Evolutionary conservation across 2,797 vertebrate species (phyloP).

Genomic region (Lepus townsendii): DNA sequence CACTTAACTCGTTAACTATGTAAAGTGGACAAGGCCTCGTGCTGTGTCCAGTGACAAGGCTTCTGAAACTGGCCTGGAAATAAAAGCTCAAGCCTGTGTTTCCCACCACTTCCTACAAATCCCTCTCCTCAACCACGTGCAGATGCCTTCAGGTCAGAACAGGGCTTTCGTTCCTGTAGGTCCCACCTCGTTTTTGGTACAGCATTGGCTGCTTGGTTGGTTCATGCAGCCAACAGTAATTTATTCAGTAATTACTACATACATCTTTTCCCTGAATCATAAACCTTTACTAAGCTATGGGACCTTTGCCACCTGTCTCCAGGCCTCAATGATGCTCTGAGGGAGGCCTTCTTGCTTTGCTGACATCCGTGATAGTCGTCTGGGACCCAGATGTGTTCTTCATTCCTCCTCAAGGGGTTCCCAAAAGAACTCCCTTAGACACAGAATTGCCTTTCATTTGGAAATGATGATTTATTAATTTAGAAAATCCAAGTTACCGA

Average conservation of each 20-base stretch:
- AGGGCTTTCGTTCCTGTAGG: neutral
- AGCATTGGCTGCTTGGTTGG: neutral
- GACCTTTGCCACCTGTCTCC: neutral
- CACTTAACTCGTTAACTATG: neutral
- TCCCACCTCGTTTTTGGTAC: neutral
- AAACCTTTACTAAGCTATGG: neutral
- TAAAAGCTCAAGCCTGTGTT: neutral
- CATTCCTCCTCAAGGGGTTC: neutral
- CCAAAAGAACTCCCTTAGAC: neutral
- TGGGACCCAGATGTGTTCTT: neutral
- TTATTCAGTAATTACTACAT: neutral
- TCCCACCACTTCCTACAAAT: neutral
- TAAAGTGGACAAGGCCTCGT: neutral
- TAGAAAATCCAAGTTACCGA: neutral
- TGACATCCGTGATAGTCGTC: neutral
- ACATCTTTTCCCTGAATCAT: neutral
- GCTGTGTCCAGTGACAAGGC: neutral
- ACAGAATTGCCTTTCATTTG: neutral
- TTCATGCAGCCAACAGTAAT: neutral
- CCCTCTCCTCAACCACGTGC: too few species aligned
- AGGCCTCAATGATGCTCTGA: rapidly evolving
- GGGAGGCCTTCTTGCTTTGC: too few species aligned
- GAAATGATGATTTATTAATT: neutral
- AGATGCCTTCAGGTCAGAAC: neutral
- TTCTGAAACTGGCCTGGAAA: neutral